Percentiles rank a stretch among this genome's conserved stretches.
Evolutionary conservation across 2,113 vertebrate genomes (phyloP).

Genomic region (Neoarius graeffei): DNA sequence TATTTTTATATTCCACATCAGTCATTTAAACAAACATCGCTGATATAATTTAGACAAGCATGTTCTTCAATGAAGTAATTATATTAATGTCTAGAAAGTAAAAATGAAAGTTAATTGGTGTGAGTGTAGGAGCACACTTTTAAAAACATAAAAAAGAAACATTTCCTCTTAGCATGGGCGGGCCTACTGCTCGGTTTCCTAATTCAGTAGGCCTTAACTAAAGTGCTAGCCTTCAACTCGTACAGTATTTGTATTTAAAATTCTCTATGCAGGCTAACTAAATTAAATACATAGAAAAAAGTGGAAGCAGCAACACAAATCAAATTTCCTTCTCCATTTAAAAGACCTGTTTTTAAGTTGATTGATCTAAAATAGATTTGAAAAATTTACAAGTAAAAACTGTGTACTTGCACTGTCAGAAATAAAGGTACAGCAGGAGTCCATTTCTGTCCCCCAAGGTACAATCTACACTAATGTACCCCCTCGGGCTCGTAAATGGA

Average conservation of each 20-base stretch:
- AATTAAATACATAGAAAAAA: not conserved
- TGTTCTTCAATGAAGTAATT: not conserved
- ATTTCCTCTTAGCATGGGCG: not conserved
- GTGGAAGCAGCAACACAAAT: not conserved
- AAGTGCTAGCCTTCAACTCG: not conserved
- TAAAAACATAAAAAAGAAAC: not conserved
- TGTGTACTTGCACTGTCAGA: not conserved
- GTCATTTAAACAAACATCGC: not conserved
- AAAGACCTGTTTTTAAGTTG: not conserved
- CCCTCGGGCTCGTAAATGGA: too few relatives aligned
- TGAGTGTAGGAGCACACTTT: not conserved
- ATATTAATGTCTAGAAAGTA: not conserved
- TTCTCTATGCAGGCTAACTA: not conserved
- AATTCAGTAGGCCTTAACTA: not conserved
- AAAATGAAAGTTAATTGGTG: not conserved
- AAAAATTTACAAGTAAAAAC: not conserved
- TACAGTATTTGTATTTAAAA: not conserved
- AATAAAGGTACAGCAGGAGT: too few relatives aligned
- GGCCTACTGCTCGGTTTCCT: not conserved
- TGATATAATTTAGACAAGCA: not conserved
- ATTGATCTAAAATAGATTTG: not conserved
- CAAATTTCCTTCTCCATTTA: not conserved
- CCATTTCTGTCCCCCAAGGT: too few relatives aligned
- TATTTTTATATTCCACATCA: not conserved
- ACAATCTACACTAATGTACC: too few relatives aligned